These are phyloP conservation scores for Trichomycterus rosablanca DNA, from an alignment of 2,113 vertebrate species.

Conservation along the genomic window DNA sequence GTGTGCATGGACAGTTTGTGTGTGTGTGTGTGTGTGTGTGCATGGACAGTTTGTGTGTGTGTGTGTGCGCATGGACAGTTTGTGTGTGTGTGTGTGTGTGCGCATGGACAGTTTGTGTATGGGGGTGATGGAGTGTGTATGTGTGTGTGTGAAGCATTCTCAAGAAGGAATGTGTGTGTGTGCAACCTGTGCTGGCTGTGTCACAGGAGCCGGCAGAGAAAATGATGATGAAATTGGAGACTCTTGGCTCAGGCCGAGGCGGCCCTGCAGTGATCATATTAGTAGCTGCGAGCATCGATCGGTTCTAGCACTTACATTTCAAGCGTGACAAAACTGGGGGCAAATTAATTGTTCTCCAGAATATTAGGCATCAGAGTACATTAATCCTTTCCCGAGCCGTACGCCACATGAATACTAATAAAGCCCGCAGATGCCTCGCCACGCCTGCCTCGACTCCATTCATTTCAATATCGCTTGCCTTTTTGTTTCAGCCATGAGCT, in stretches of 20 bases:
- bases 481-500: slow-evolving; percentile 29
- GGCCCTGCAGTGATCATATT: slow-evolving; percentile 83
- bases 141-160: slow-evolving; percentile 59
- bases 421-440: slow-evolving; percentile 69
- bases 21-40: no score
- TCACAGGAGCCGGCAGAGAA: slow-evolving; percentile 64
- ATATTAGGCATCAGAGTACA: slow-evolving; percentile 99
- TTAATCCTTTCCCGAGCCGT: slow-evolving; percentile 97
- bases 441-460: slow-evolving; percentile 25
- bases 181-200: slow-evolving; percentile 24
- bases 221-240: slow-evolving; percentile 94
- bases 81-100: no score
- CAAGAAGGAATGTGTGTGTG: slow-evolving; percentile 22
- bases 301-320: slow-evolving; percentile 99
- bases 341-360: slow-evolving; percentile 99
- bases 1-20: no score
- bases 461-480: slow-evolving; percentile 23
- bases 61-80: no score
- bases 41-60: no score
- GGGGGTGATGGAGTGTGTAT: slow-evolving; percentile 25
- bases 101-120: slow-evolving; percentile 24
- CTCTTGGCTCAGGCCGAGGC: slow-evolving; percentile 87
- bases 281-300: slow-evolving; percentile 92
- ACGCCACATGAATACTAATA: slow-evolving; percentile 94
- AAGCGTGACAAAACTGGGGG: slow-evolving; percentile 99